phyloP scores from a whole-genome alignment of 1,140 invertebrate genomes.

The Drosophila ironensis region DNA sequence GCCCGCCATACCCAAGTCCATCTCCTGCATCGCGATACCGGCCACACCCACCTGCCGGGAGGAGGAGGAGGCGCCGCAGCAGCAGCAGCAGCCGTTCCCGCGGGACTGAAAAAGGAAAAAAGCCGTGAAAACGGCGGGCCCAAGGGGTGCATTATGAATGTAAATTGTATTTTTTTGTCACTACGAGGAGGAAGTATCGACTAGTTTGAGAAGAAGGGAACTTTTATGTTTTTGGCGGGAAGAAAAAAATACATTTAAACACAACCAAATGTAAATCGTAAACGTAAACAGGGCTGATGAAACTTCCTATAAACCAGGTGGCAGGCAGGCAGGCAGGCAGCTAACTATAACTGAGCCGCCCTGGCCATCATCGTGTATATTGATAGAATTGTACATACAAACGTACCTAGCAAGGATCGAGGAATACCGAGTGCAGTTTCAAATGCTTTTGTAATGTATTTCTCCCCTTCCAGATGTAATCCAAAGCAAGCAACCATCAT shows the following conservation, averaged over 20 bases:
- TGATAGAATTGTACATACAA: conserved; percentile 60
- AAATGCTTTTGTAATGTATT: conserved; percentile 53
- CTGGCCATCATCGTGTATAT: conserved; percentile 3
- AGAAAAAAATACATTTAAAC: neutral
- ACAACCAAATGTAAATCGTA: neutral
- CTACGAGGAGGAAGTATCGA: neutral
- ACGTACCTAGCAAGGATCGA: conserved; percentile 48
- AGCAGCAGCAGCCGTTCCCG: conserved; percentile 27
- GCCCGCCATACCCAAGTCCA: conserved; percentile 66
- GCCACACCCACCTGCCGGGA: conserved; percentile 58
- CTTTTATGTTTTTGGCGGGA: neutral
- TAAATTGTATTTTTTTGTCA: neutral
- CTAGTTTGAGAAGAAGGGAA: neutral
- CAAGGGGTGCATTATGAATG: conserved; percentile 22
- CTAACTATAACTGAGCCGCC: too few relatives aligned
- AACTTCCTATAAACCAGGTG: conserved; percentile 6
- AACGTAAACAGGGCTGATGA: neutral
- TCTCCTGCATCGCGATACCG: conserved; percentile 74
- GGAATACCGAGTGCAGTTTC: conserved; percentile 29
- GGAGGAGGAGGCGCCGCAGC: conserved; percentile 31
- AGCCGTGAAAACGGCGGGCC: conserved; percentile 58
- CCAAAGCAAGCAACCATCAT: conserved; percentile 20
- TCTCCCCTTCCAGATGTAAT: conserved; percentile 25
- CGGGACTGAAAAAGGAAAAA: conserved; percentile 49
- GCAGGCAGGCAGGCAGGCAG: too few relatives aligned